Base-by-base conservation (phyloP, 2,888 invertebrate genomes). In the Quadroppia sp. region DNA sequence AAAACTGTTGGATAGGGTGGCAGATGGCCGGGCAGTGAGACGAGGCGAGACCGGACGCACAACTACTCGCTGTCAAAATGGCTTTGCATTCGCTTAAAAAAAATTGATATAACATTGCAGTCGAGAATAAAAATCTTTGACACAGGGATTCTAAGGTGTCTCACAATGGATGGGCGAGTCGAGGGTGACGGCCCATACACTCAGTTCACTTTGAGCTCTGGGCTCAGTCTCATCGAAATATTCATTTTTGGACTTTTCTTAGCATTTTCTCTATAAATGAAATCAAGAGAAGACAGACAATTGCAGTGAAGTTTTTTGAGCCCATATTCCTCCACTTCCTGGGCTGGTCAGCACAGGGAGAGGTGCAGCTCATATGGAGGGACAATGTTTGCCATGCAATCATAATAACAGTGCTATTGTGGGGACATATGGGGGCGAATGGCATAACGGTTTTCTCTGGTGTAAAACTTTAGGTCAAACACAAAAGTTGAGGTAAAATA, bases 31-130 rank as follows among this genome's bases (percentile, higher is more conserved):
- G 40, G 45, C 69, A 69, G 69, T 69, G 32, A 69, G 45, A 69
- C 69, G 69, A 69, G 69, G 42, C 69, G 69, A 45, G 69, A 69
- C 69, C 69, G 69, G 69, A 69, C 69, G 69, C 67, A 53, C n/a
- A n/a, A 13, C 69, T 20, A 17, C 20, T 23, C 23, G 61, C 36
- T 69, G 69, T 69, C 69, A 69, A 25, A 69, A 45, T 69, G 45
- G 69, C 45, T 69, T 69, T 69, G 69, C 42, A 28, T 64, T 64
- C 9, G 11, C 36, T 64, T 64, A 64, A 40, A 64, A n/a, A n/a
- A 64, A 64, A 64, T 64, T 56, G 56, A 23, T 56, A 56, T 56
- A n/a, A 15, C 36, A 45, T 42, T 69, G 69, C 40, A 69, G 42
- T 45, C 45, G 64, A 64, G 36, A 40, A n/a, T n/a, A n/a, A n/a